Percentiles rank a stretch among this genome's conserved stretches.
Evolutionary conservation across 1,140 invertebrate species (phyloP).

Genomic region (Dinoponera quadriceps): DNA sequence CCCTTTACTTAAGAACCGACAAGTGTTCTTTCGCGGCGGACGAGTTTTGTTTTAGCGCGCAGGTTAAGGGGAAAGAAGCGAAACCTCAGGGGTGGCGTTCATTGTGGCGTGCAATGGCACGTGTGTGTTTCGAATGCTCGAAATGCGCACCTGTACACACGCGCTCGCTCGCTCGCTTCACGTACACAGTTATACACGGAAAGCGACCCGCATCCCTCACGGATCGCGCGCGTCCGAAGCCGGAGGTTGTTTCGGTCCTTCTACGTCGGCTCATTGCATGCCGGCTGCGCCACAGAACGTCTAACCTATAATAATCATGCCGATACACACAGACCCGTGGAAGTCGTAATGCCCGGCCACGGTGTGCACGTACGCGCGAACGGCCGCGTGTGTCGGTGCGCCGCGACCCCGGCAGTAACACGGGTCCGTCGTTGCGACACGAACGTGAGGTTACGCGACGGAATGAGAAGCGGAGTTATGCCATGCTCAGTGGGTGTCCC

Average conservation of each 20-base stretch:
- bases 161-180: neutral
- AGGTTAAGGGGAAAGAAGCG: slow-evolving; percentile 60
- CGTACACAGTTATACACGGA: neutral
- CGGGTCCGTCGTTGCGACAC: slow-evolving; percentile 63
- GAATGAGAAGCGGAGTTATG: slow-evolving; percentile 54
- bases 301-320: slow-evolving; percentile 73
- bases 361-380: slow-evolving; percentile 42
- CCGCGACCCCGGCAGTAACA: slow-evolving; percentile 51
- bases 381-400: slow-evolving; percentile 1
- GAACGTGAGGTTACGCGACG: slow-evolving; percentile 67
- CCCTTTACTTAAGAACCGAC: slow-evolving; percentile 45
- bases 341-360: slow-evolving; percentile 53
- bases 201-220: slow-evolving; percentile 21
- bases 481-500: neutral
- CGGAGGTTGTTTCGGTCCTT: slow-evolving; percentile 55
- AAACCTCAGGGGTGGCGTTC: slow-evolving; percentile 60
- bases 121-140: slow-evolving; percentile 42
- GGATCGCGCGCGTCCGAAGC: slow-evolving; percentile 51
- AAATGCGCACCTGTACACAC: slow-evolving; percentile 10
- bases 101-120: slow-evolving; percentile 68
- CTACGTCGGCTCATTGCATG: slow-evolving; percentile 41
- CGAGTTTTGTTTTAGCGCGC: slow-evolving; percentile 63
- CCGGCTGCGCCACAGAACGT: slow-evolving; percentile 60
- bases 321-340: slow-evolving; percentile 59
- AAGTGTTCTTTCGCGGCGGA: slow-evolving; percentile 55